Conservation (phyloP, 2,888 invertebrate genomes). For the Metellina segmentata region DNA sequence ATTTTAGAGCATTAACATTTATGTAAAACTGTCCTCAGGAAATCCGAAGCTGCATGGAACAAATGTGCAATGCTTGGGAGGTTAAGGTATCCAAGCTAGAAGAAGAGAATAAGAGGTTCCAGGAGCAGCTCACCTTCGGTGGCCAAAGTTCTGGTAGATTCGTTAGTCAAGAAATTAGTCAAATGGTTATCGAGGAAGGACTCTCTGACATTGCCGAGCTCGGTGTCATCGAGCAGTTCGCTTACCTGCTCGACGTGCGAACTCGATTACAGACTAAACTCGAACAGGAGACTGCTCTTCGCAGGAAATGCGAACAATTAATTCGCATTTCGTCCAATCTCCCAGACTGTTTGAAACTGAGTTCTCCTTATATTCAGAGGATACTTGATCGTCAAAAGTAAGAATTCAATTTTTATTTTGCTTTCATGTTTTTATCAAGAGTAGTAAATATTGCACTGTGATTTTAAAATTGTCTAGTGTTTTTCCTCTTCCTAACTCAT, state of each 20-base stretch:
- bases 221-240: conserved; percentile 61
- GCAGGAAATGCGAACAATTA: conserved; percentile 70
- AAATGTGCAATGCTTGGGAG: conserved; percentile 80
- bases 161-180: conserved; percentile 71
- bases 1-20: no score
- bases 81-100: conserved; percentile 79
- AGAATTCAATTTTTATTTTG: conserved; percentile 25
- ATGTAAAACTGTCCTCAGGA: conserved; percentile 79
- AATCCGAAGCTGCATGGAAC: conserved; percentile 81
- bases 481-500: no score
- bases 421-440: no score
- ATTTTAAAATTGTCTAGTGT: no score
- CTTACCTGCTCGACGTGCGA: conserved; percentile 71
- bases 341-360: conserved; percentile 74
- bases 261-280: conserved; percentile 66
- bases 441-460: no score
- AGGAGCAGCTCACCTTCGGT: conserved; percentile 72
- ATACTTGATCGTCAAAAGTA: conserved; percentile 77
- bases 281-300: conserved; percentile 67
- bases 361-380: conserved; percentile 75
- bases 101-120: conserved; percentile 77
- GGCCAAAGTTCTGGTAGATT: conserved; percentile 62
- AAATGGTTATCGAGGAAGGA: conserved; percentile 71
- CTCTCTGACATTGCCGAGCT: conserved; percentile 67
- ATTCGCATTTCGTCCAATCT: conserved; percentile 74